These are phyloP conservation scores for Prietella phreatophila DNA, from an alignment of 2,113 vertebrate species.

Conservation along the genomic window DNA sequence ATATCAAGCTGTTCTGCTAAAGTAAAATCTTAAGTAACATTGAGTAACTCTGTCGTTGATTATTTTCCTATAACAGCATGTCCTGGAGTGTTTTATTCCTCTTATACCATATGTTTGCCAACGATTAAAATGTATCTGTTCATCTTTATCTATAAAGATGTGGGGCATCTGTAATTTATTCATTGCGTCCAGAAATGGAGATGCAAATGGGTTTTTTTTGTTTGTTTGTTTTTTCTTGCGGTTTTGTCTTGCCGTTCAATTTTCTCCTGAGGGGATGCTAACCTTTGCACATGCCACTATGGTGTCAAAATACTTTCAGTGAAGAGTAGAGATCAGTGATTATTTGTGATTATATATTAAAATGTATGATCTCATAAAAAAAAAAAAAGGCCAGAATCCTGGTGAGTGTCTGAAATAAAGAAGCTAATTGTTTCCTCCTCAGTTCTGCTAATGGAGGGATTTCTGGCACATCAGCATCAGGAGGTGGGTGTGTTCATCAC, in stretches of 20 bases:
- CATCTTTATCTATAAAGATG: not conserved
- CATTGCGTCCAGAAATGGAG: not conserved
- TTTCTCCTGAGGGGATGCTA: not conserved
- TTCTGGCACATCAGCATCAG: conserved; percentile 3
- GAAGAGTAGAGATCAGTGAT: not conserved
- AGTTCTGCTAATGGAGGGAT: conserved; percentile 26
- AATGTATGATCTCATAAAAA: not conserved
- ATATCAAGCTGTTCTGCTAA: no score
- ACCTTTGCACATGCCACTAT: not conserved
- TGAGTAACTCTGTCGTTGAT: no score
- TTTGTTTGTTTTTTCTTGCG: not conserved
- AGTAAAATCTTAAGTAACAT: no score
- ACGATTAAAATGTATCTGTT: not conserved
- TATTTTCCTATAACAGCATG: no score
- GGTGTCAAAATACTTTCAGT: not conserved
- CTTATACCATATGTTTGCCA: no score
- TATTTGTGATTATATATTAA: not conserved
- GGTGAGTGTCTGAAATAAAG: not conserved
- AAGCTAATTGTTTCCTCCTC: not conserved
- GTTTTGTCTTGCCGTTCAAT: not conserved
- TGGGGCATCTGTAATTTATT: not conserved
- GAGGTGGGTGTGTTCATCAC: conserved; percentile 32
- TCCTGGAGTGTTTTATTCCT: no score
- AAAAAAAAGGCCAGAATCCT: not conserved
- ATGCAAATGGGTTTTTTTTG: no score